These are phyloP conservation scores for Xestoiulus laeticollis DNA, from an alignment of 2,888 invertebrate species.

Conservation along the genomic window DNA sequence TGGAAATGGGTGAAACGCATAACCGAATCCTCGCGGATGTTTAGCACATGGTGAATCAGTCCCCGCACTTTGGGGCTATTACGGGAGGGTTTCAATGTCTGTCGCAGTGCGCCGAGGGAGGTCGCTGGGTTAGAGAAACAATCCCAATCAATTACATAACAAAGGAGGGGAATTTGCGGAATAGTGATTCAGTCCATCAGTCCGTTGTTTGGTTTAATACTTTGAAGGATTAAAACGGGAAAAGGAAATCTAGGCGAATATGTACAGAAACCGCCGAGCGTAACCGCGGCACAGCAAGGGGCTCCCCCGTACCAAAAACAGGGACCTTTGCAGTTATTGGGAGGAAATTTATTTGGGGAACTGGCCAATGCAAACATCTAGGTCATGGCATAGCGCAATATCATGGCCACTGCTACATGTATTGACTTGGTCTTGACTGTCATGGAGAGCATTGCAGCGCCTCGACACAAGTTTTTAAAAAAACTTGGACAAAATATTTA, in stretches of 20 bases:
- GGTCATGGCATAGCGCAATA: not conserved
- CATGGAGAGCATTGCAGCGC: not conserved
- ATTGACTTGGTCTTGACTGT: not conserved
- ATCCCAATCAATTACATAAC: constrained; percentile 28
- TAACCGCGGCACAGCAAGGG: not conserved
- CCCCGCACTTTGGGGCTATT: not conserved
- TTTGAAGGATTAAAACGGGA: constrained; percentile 13
- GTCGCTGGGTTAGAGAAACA: constrained; percentile 36
- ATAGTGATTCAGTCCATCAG: constrained; percentile 32
- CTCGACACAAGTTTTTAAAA: not conserved
- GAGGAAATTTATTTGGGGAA: not conserved
- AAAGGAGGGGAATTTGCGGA: constrained; percentile 33
- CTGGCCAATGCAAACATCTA: not conserved
- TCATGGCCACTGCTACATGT: not conserved
- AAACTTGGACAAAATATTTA: not conserved
- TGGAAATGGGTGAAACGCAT: not conserved
- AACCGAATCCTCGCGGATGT: not conserved
- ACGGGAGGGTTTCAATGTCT: not conserved
- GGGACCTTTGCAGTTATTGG: not conserved
- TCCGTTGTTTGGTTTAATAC: constrained; percentile 27
- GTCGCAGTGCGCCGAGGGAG: constrained; percentile 28
- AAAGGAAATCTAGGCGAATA: not conserved
- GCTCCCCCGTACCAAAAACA: not conserved
- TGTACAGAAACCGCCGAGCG: not conserved
- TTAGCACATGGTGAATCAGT: constrained; percentile 12